phyloP scores from a whole-genome alignment of 2,888 invertebrate genomes.

The Amiota mariae region DNA sequence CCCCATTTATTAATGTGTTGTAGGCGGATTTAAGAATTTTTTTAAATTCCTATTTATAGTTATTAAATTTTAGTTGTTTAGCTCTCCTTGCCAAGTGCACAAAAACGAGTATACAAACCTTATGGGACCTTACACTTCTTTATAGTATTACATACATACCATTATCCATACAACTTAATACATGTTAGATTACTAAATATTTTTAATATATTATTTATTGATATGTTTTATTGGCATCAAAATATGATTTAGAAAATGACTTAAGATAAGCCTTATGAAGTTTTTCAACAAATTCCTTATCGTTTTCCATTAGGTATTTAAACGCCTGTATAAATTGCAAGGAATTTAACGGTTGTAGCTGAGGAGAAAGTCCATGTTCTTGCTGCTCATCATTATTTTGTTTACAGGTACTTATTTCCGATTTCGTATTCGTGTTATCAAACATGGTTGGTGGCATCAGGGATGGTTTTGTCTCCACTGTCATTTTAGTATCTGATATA shows the following conservation, averaged over 20 bases:
- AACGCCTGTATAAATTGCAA: constrained; percentile 93
- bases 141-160: too few relatives aligned
- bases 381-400: too few relatives aligned
- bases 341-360: constrained; percentile 82
- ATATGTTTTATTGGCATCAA: not conserved
- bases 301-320: constrained; percentile 88
- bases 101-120: too few relatives aligned
- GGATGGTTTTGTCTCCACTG: constrained; percentile 78
- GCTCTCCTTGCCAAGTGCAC: too few relatives aligned
- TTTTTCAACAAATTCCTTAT: constrained; percentile 89
- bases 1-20: too few relatives aligned
- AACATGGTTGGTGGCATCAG: constrained; percentile 92
- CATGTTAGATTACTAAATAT: too few relatives aligned
- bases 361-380: constrained; percentile 60
- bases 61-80: too few relatives aligned
- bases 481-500: constrained; percentile 31
- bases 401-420: constrained; percentile 30
- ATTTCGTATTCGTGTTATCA: constrained; percentile 75
- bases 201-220: not conserved
- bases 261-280: constrained; percentile 94
- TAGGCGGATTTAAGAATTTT: too few relatives aligned
- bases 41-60: too few relatives aligned
- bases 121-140: too few relatives aligned
- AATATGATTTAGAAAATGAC: constrained; percentile 76
- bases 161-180: too few relatives aligned